Base-by-base conservation (phyloP, 2,888 invertebrate genomes). In the Chrysotoxum bicinctum region DNA sequence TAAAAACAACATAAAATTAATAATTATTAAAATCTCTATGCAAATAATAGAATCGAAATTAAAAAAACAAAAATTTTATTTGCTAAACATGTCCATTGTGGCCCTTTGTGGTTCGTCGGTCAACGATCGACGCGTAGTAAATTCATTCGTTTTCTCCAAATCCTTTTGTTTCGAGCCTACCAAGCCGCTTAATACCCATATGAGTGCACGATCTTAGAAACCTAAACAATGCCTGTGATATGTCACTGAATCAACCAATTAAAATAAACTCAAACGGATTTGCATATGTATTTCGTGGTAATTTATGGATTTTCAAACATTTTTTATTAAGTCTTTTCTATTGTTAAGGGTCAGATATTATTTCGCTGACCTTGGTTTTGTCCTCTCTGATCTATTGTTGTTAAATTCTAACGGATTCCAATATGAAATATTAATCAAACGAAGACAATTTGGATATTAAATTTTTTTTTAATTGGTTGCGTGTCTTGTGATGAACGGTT, bases 341-440 rank as follows among this genome's bases (percentile, higher is more conserved):
- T 62, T 62, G 62, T 62, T 12, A 26, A 43, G 62, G 43, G 16
- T 62, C 62, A 62, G 14, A 7, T 56, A 48, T 50, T 23, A 14
- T 35, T 21, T 14, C 2, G 14, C 9, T 21, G 35, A 21, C 21
- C 35, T 21, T 37, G 19, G 54, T 19, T 7, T 21, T 16, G 12
- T 35, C 14, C 35, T 3, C 7, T 21, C 21, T 37, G 58, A 58
- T 35, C 35, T 58, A 58, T 58, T 58, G 58, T 35, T 35, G 3
- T 37, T 1, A 14, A 14, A 58, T 37, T 58, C 37, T 58, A 37
- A 56, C 32, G 56, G 32, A 30, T 35, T 19, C 19, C 8, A 56
- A 56, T 54, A 2, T 5, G 10, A 54, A 56, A 16, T 14, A 56
- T 56, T 56, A 56, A 56, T 56, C 56, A 35, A 37, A 58, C 8